phyloP scores from a whole-genome alignment of 2,797 vertebrate species.

The Sebastes trivittatus region DNA sequence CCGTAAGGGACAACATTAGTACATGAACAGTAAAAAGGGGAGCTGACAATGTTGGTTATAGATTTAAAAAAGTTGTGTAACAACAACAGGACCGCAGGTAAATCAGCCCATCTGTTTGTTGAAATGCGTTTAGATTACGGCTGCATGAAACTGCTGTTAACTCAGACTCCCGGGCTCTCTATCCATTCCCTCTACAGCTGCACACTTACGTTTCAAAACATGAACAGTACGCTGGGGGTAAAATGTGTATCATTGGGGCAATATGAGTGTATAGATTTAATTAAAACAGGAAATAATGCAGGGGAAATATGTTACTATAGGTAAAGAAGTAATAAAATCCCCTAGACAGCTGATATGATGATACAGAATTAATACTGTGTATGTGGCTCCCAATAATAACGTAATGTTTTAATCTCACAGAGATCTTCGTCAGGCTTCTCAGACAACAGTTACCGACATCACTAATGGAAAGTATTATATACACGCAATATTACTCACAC shows the following conservation, averaged over 20 bases:
- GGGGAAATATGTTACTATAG: not conserved
- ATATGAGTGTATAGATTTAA: not conserved
- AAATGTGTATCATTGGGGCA: conserved; percentile 8
- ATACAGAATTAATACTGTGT: not conserved
- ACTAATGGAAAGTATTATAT: conserved; percentile 4
- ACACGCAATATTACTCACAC: not conserved
- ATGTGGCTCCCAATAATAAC: not conserved
- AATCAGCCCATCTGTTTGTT: conserved; percentile 65
- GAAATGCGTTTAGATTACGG: conserved; percentile 55
- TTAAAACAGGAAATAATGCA: conserved; percentile 26
- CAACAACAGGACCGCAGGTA: conserved; percentile 62
- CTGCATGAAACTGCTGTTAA: conserved; percentile 56
- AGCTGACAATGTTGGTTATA: conserved; percentile 52
- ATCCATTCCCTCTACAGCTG: conserved; percentile 36
- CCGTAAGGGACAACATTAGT: conserved; percentile 28
- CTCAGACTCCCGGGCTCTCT: conserved; percentile 35
- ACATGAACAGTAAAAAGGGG: conserved; percentile 27
- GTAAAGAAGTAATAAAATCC: not conserved
- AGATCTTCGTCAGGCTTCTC: conserved; percentile 11
- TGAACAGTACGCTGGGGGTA: not conserved
- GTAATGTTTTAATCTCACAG: not conserved
- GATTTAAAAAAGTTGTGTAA: conserved; percentile 52
- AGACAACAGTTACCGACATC: conserved; percentile 5
- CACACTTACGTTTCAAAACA: conserved; percentile 33
- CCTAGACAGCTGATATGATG: not conserved